Evolutionary conservation across 2,888 invertebrate genomes (phyloP), one percentile per base, ranked within the genome.

Genomic region (Drosophila peninsularis): DNA sequence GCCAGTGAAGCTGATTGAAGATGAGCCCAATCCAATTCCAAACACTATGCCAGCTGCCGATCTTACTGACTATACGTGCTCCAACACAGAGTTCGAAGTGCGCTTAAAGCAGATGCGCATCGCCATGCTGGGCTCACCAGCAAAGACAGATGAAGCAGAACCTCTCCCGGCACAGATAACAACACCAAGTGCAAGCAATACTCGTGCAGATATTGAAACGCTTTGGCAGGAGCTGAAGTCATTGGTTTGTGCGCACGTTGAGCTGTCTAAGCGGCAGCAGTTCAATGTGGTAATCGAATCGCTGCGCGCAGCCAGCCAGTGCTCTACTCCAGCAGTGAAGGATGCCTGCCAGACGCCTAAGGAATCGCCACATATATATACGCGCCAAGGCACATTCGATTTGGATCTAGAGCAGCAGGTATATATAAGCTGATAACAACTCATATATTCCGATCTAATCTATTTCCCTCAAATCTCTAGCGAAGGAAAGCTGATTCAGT

Each of bases 311-410:
- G 64, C 57, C 11, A 37, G 65, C 7, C 30, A 50, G 0, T 9
- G 11, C 47, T 24, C 6, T 19, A 2, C 7, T 41, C 19, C 54
- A 27, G 13, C 50, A 30, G 27, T 9, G 14, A 45, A 41, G 9
- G 24, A 14, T 36, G 21, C 14, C 7, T 36, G 7, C 6, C 27
- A 41, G 37, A 1, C n/a, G 1, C 13, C 30, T 0, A 42, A 41
- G 5, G 55, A 55, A 2, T 39, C 69, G 11, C 63, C 71, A 2
- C 70, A 60, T 7, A 19, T 47, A 1, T 84, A 82, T 45, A 82
- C 63, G 10, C 75, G 83, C 2, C 78, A 83, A 50, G 87, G 57
- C 13, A 83, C 83, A 27, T 83, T 83, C 27, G 87, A 83, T 30
- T 49, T 86, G 5, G 83, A 83, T 45, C 54, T 84, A 1, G 75